phyloP scores from a whole-genome alignment of 2,888 invertebrate species.

The Apomyelois bistriatella region DNA sequence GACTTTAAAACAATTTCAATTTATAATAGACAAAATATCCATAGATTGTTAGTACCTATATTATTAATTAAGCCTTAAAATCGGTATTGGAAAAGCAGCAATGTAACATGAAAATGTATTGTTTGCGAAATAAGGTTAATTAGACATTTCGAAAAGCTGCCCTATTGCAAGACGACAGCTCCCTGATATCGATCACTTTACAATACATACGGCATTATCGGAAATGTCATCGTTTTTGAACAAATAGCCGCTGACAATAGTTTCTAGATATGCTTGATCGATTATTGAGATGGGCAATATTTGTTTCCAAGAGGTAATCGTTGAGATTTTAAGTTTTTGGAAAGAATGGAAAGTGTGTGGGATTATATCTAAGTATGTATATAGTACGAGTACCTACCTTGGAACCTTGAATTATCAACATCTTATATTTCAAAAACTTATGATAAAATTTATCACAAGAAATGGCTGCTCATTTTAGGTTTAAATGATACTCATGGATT shows the following conservation, averaged over 20 bases:
- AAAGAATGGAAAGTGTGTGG: too few relatives aligned
- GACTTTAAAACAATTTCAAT: too few relatives aligned
- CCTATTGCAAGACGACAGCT: slow-evolving; percentile 4
- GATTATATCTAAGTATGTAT: too few relatives aligned
- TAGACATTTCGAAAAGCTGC: background rate
- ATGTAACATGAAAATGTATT: background rate
- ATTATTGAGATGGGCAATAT: background rate
- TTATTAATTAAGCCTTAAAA: too few relatives aligned
- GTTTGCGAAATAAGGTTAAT: slow-evolving; percentile 6
- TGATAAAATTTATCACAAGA: too few relatives aligned
- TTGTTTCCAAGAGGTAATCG: background rate
- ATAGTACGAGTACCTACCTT: too few relatives aligned
- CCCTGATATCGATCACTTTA: slow-evolving; percentile 8
- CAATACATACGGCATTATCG: slow-evolving; percentile 14
- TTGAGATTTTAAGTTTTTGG: background rate
- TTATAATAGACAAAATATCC: too few relatives aligned
- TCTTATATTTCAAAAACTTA: too few relatives aligned
- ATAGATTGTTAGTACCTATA: too few relatives aligned
- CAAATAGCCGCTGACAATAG: slow-evolving; percentile 10
- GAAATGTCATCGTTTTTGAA: slow-evolving; percentile 16
- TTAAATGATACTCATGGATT: too few relatives aligned
- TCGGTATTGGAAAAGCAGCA: background rate
- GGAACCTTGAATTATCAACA: too few relatives aligned
- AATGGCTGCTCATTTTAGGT: too few relatives aligned
- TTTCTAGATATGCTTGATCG: slow-evolving; percentile 1